Percentiles rank a stretch among this genome's conserved stretches.
These are phyloP conservation scores for Mesopsocus fuscifrons DNA, from an alignment of 2,888 invertebrate genomes.

Conservation along the genomic window DNA sequence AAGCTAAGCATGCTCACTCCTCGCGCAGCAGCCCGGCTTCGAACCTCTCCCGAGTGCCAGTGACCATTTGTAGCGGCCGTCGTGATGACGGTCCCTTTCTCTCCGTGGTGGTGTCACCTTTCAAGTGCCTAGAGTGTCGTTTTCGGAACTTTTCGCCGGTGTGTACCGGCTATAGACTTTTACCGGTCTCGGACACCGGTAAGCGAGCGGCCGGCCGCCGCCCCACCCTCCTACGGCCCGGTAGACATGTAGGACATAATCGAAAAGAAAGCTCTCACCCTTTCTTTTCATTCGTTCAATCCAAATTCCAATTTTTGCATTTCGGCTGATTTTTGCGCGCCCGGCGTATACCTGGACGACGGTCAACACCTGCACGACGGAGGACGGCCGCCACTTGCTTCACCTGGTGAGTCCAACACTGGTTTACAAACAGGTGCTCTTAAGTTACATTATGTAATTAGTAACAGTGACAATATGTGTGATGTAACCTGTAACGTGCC, in stretches of 20 bases:
- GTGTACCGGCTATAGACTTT: conserved; percentile 9
- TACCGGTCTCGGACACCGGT: conserved; percentile 9
- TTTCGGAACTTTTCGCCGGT: conserved; percentile 7
- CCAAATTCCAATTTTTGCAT: conserved; percentile 3
- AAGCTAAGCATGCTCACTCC: no score
- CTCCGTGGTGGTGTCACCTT: neutral
- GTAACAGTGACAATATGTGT: no score
- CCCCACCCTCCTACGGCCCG: neutral
- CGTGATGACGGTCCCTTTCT: conserved; percentile 6
- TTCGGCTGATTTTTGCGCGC: no score
- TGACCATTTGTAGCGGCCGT: no score
- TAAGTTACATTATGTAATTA: no score
- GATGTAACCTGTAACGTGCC: no score
- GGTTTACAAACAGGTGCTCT: no score
- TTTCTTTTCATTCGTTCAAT: conserved; percentile 2
- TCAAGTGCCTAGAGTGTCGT: conserved; percentile 5
- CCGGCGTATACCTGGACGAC: no score
- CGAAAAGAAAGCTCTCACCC: conserved; percentile 2
- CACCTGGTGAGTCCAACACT: neutral
- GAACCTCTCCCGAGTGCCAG: no score
- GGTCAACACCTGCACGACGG: neutral
- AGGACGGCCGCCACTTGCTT: neutral
- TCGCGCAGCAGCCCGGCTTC: no score
- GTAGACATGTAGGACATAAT: conserved; percentile 8
- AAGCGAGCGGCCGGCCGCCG: neutral